These are phyloP conservation scores for Typhlichthys subterraneus DNA, from an alignment of 2,797 vertebrate species.

Conservation along the genomic window DNA sequence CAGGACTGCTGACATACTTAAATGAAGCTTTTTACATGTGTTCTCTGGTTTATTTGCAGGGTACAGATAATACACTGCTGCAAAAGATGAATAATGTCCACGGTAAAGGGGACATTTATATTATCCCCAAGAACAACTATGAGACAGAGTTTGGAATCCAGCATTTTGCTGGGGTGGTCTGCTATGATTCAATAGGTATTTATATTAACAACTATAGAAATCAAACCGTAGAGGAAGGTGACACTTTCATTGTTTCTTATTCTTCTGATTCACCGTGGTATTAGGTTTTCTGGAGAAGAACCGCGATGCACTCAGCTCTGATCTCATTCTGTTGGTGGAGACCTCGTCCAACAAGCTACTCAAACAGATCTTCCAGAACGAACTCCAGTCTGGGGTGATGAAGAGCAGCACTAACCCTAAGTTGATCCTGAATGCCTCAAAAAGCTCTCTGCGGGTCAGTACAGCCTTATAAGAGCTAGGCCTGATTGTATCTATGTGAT, in stretches of 20 bases:
- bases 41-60: conserved; percentile 73
- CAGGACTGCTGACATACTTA: not conserved
- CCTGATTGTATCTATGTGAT: not conserved
- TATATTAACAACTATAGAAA: not conserved
- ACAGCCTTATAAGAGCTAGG: not conserved
- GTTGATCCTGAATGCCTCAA: conserved; percentile 67
- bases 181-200: conserved; percentile 90
- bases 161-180: conserved; percentile 92
- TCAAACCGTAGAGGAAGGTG: not conserved
- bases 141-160: conserved; percentile 88
- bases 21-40: conserved; percentile 1
- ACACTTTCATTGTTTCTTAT: not conserved
- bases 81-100: conserved; percentile 86
- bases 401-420: conserved; percentile 57
- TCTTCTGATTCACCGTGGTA: conserved; percentile 10
- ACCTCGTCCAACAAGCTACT: conserved; percentile 90
- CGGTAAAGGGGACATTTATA: conserved; percentile 81
- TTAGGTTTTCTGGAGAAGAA: conserved; percentile 97
- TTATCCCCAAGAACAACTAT: conserved; percentile 85
- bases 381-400: conserved; percentile 30
- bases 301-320: conserved; percentile 86
- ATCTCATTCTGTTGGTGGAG: conserved; percentile 85
- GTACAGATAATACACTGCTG: conserved; percentile 90
- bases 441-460: conserved; percentile 63
- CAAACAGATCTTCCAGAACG: conserved; percentile 79